Evolutionary conservation across 2,113 vertebrate genomes (phyloP).

Genomic region (Struthidea cinerea): DNA sequence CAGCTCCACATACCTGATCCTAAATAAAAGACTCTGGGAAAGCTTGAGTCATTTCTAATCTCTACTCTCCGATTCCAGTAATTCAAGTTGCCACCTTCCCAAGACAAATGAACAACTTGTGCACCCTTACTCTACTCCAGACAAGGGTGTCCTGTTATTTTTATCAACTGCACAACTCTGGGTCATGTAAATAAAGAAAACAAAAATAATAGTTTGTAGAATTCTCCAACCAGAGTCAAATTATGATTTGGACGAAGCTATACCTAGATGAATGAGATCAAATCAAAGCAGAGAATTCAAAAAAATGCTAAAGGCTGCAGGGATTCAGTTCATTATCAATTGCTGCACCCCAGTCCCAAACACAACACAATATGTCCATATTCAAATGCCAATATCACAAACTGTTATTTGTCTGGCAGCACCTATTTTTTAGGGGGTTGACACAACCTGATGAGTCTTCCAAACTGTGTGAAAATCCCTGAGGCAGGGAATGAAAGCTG

Average conservation of each 20-base stretch:
- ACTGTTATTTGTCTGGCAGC: constrained; percentile 49
- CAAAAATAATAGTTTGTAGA: not conserved
- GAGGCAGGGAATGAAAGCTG: not conserved
- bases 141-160: not conserved
- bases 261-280: constrained; percentile 22
- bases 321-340: not conserved
- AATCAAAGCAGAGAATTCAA: constrained; percentile 1
- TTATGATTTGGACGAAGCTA: constrained; percentile 30
- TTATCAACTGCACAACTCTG: not conserved
- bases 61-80: not conserved
- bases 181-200: not conserved
- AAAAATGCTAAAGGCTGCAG: not conserved
- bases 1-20: not conserved
- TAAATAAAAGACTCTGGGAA: not conserved
- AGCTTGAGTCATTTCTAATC: not conserved
- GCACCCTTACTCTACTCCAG: not conserved
- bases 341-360: not conserved
- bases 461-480: constrained; percentile 35
- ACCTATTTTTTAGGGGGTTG: constrained; percentile 11
- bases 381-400: constrained; percentile 32
- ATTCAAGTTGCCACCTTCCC: not conserved
- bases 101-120: not conserved
- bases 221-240: not conserved
- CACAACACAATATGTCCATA: not conserved
- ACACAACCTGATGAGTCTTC: constrained; percentile 4